Evolutionary conservation across 2,797 vertebrate genomes (phyloP).

Genomic region (Enteromius radiatus): DNA sequence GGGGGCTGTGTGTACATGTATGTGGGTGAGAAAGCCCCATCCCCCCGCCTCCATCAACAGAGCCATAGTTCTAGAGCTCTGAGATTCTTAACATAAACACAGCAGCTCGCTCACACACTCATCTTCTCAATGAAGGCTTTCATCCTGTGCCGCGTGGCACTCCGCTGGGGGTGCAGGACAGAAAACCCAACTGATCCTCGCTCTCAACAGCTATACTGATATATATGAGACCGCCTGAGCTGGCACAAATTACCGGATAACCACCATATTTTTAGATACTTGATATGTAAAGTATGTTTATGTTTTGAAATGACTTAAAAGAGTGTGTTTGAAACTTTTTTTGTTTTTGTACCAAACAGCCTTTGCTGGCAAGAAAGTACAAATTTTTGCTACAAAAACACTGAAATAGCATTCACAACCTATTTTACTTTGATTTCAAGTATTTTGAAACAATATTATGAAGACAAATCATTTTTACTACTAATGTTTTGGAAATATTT

Average conservation of each 20-base stretch:
- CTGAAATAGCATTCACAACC: background rate
- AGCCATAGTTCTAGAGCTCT: constrained; percentile 43
- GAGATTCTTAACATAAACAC: constrained; percentile 56
- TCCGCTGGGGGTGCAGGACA: constrained; percentile 2
- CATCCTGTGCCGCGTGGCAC: constrained; percentile 53
- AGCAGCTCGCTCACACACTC: constrained; percentile 49
- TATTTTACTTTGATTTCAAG: background rate
- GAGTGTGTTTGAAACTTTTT: background rate
- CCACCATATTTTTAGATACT: constrained; percentile 3
- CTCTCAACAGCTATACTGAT: constrained; percentile 3
- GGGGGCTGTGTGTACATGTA: constrained; percentile 48
- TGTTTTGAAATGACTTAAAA: background rate
- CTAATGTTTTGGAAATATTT: background rate
- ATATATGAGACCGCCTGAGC: constrained; percentile 7
- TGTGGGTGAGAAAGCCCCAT: constrained; percentile 44
- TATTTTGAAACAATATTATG: background rate
- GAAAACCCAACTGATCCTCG: constrained; percentile 1
- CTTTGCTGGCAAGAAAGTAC: background rate
- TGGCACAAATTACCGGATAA: constrained; percentile 2
- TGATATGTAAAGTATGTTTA: constrained; percentile 6
- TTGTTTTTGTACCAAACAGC: constrained; percentile 1
- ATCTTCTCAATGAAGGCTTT: constrained; percentile 55
- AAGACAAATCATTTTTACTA: background rate
- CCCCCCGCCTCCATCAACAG: constrained; percentile 40
- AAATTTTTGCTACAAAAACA: background rate